Percentiles rank a stretch among this genome's conserved stretches.
Conservation (phyloP, 2,888 invertebrate species). For the Caradrina clavipalpis region DNA sequence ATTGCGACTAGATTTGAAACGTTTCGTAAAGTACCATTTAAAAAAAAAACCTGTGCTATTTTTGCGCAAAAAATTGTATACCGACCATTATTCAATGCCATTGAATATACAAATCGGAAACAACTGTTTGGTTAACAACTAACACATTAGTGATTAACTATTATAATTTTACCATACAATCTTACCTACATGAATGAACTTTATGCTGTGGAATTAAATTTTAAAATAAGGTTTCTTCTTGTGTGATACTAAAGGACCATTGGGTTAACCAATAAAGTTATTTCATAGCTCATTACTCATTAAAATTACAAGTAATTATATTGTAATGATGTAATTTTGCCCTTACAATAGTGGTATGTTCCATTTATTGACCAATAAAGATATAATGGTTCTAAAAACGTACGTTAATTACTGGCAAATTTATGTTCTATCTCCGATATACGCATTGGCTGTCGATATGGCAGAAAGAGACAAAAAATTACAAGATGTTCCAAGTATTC, state of each 20-base stretch:
- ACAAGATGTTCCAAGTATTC: slow-evolving; percentile 33
- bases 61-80: too few species aligned
- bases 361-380: too few species aligned
- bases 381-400: slow-evolving; percentile 22
- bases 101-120: slow-evolving; percentile 8
- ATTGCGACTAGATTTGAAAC: too few species aligned
- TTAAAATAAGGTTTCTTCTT: not conserved
- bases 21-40: too few species aligned
- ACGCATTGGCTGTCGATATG: not conserved
- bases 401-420: slow-evolving; percentile 14
- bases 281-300: slow-evolving; percentile 10
- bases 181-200: not conserved
- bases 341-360: not conserved
- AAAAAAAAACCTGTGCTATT: too few species aligned
- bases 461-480: slow-evolving; percentile 21
- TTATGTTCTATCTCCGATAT: slow-evolving; percentile 2
- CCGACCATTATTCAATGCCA: slow-evolving; percentile 18
- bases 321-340: slow-evolving; percentile 26
- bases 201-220: not conserved
- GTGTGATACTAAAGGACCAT: not conserved
- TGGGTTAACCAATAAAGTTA: slow-evolving; percentile 1
- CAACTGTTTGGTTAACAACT: slow-evolving; percentile 23
- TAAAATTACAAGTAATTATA: slow-evolving; percentile 31
- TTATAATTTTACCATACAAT: not conserved
- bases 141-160: slow-evolving; percentile 12